Conservation (phyloP, 2,888 invertebrate genomes). For the Ramazzottius varieornatus region DNA sequence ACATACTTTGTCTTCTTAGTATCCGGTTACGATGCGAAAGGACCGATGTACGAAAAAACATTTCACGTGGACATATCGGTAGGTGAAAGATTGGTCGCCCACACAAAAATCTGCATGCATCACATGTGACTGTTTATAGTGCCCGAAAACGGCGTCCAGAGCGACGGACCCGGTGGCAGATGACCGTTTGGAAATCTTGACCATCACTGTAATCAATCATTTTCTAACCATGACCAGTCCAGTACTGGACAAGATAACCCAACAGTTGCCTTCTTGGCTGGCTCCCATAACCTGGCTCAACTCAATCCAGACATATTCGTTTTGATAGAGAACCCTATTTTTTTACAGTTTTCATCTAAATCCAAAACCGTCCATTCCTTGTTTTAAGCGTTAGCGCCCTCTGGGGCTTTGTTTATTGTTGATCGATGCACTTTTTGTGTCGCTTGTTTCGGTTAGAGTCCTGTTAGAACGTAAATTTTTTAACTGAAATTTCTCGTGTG, state of each 20-base stretch:
- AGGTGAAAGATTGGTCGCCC: background rate
- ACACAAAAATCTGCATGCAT: no score
- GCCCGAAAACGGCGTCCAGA: no score
- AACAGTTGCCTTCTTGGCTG: background rate
- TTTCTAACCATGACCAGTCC: conserved; percentile 3
- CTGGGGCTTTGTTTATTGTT: no score
- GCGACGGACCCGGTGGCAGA: background rate
- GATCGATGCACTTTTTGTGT: no score
- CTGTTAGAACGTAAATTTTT: no score
- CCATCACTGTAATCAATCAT: background rate
- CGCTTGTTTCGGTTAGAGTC: no score
- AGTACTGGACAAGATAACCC: background rate
- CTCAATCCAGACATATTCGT: background rate
- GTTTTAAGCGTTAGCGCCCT: no score
- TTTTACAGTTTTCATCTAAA: no score
- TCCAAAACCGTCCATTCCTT: no score
- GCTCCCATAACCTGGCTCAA: background rate
- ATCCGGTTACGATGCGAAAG: background rate
- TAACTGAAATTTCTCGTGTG: no score
- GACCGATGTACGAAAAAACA: background rate
- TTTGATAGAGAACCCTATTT: no score
- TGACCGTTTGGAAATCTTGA: background rate
- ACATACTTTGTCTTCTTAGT: background rate
- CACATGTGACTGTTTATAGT: no score
- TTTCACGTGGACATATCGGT: background rate